A percentile compares a stretch with the other conserved stretches of the same genome.
Conservation (phyloP, 2,888 invertebrate species). For the Papilio demoleus region DNA sequence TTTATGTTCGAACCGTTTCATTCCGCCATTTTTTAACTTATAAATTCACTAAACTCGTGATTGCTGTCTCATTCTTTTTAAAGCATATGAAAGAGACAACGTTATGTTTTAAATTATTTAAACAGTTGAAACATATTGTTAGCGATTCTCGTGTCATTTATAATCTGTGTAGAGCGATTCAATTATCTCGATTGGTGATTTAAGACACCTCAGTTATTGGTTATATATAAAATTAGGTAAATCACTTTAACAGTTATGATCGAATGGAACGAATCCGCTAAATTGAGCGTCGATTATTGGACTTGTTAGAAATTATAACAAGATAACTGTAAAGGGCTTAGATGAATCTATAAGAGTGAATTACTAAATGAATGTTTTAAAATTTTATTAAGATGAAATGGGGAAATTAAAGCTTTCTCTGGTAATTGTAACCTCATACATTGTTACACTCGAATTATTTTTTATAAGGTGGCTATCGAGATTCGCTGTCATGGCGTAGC, state of each 20-base stretch:
- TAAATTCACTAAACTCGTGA: too few species aligned
- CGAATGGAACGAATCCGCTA: background rate
- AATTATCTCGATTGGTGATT: slow-evolving; percentile 20
- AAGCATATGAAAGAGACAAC: background rate
- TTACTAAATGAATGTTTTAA: background rate
- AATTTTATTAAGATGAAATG: too few species aligned
- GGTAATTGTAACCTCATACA: too few species aligned
- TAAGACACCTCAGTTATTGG: slow-evolving; percentile 7
- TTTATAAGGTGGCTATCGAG: too few species aligned
- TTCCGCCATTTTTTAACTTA: slow-evolving; percentile 34
- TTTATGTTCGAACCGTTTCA: slow-evolving; percentile 43
- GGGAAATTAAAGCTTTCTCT: too few species aligned
- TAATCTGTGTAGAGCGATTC: slow-evolving; percentile 25
- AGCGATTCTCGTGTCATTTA: slow-evolving; percentile 30
- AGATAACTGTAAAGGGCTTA: background rate
- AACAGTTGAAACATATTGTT: background rate
- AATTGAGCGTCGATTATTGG: background rate
- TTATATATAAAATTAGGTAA: slow-evolving; percentile 27
- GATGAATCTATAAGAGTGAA: background rate
- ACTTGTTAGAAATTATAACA: slow-evolving; percentile 1
- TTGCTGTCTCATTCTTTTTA: background rate
- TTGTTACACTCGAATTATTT: too few species aligned
- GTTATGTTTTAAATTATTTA: background rate
- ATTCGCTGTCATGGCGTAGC: too few species aligned
- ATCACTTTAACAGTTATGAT: slow-evolving; percentile 9